These are phyloP conservation scores for Torymus aiolomorphi DNA, from an alignment of 2,888 invertebrate species.

Conservation along the genomic window DNA sequence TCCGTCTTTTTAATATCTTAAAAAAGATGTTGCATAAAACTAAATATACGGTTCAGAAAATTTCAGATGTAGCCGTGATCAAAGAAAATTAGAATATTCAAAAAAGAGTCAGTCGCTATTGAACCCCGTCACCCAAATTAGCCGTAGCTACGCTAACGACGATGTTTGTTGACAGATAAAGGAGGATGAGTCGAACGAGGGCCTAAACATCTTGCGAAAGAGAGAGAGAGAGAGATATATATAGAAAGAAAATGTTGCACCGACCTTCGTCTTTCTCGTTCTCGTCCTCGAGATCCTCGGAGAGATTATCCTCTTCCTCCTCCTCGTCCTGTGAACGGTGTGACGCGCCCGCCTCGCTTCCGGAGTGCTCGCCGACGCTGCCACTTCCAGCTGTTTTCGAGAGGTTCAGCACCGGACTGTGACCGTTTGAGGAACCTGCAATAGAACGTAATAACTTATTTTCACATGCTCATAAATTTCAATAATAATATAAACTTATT, in stretches of 20 bases:
- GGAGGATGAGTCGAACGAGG: no score
- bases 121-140: no score
- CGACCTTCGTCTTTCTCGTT: constrained; percentile 89
- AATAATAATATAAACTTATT: background rate
- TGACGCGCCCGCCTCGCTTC: constrained; percentile 82
- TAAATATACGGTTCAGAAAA: no score
- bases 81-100: no score
- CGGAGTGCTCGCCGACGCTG: constrained; percentile 81
- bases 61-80: no score
- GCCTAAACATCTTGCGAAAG: no score
- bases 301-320: constrained; percentile 91
- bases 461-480: background rate
- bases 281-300: constrained; percentile 91
- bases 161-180: no score
- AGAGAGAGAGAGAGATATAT: no score
- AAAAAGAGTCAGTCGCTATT: no score
- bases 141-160: no score
- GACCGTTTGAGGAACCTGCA: constrained; percentile 89
- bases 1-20: no score
- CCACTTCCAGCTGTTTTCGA: constrained; percentile 91
- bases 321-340: constrained; percentile 84
- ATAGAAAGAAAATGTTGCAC: constrained; percentile 58
- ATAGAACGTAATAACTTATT: constrained; percentile 43
- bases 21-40: no score
- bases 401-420: constrained; percentile 94